phyloP scores from a whole-genome alignment of 2,797 vertebrate species.

The Sebastes nivosus region DNA sequence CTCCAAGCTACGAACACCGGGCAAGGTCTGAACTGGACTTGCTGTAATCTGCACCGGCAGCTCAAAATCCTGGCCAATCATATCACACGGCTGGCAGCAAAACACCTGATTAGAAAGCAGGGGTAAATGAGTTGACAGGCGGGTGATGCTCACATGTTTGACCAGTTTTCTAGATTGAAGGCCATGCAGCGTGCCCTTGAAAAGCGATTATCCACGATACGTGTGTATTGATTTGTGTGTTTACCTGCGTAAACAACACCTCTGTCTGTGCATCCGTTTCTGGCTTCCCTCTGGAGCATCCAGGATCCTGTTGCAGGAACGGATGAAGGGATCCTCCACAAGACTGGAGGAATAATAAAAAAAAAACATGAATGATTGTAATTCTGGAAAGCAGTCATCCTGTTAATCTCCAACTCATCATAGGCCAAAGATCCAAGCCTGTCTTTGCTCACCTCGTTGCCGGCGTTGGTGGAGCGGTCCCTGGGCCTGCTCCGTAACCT shows the following conservation, averaged over 20 bases:
- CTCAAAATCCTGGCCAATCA: constrained; percentile 87
- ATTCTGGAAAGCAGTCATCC: neutral
- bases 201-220: neutral
- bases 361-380: neutral
- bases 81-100: constrained; percentile 83
- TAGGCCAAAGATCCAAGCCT: neutral
- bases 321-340: constrained; percentile 81
- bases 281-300: constrained; percentile 61
- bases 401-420: neutral
- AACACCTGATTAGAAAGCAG: constrained; percentile 73
- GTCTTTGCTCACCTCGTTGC: constrained; percentile 61
- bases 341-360: constrained; percentile 50
- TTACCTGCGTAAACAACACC: constrained; percentile 76
- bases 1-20: constrained; percentile 84
- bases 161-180: constrained; percentile 7
- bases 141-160: constrained; percentile 4
- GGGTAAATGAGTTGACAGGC: constrained; percentile 30
- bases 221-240: constrained; percentile 7
- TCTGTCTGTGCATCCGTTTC: constrained; percentile 61
- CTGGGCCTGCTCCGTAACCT: constrained; percentile 82
- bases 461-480: constrained; percentile 53
- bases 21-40: constrained; percentile 77
- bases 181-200: neutral
- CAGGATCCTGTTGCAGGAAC: constrained; percentile 86
- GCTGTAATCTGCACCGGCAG: constrained; percentile 89